These are phyloP conservation scores for Eriosoma lanigerum DNA, from an alignment of 1,140 invertebrate genomes.

Conservation along the genomic window DNA sequence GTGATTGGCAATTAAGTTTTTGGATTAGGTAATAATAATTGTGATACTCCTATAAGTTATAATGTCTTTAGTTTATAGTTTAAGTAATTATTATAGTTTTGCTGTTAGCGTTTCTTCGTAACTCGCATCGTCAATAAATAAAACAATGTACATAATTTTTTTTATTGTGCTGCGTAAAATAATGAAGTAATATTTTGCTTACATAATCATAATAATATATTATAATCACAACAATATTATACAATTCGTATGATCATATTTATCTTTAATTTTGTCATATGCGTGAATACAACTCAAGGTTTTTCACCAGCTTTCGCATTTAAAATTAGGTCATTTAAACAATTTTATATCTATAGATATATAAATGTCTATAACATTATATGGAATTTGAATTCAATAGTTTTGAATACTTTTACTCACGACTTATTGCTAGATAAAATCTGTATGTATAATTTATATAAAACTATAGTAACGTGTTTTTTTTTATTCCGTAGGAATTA, in stretches of 20 bases:
- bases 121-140: too few species aligned
- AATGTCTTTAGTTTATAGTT: too few species aligned
- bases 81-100: too few species aligned
- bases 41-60: too few species aligned
- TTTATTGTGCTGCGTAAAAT: too few species aligned
- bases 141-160: too few species aligned
- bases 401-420: not conserved
- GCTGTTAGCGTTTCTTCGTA: too few species aligned
- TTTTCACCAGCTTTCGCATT: not conserved
- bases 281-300: slow-evolving; percentile 10
- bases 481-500: not conserved
- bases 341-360: not conserved
- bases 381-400: not conserved
- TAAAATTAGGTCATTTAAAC: not conserved
- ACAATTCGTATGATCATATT: not conserved
- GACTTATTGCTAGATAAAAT: not conserved
- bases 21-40: too few species aligned
- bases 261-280: slow-evolving; percentile 8
- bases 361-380: not conserved
- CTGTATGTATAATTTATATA: not conserved
- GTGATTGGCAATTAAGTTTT: too few species aligned
- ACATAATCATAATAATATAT: slow-evolving; percentile 9
- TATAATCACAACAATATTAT: not conserved
- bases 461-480: not conserved
- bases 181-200: slow-evolving; percentile 17